These are phyloP conservation scores for Girardinus metallicus DNA, from an alignment of 2,797 vertebrate genomes.

Conservation along the genomic window DNA sequence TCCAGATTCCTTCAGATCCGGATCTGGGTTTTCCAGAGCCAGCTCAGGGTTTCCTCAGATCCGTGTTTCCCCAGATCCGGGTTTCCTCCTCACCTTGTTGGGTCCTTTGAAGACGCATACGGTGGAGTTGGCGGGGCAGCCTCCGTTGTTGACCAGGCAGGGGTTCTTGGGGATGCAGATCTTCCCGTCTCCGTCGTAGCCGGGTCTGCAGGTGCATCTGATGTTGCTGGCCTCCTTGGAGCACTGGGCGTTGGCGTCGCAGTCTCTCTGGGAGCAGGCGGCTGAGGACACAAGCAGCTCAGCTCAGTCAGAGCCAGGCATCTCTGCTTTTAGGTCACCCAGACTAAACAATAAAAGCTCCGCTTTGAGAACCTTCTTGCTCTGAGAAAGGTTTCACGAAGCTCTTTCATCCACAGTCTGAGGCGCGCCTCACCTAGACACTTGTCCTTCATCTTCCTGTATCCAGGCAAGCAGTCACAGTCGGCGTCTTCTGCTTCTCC, in stretches of 20 bases:
- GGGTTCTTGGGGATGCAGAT: constrained; percentile 87
- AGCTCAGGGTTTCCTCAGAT: no score
- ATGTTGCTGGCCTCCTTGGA: constrained; percentile 67
- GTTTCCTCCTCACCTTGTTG: constrained; percentile 82
- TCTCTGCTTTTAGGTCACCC: background rate
- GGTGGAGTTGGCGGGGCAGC: constrained; percentile 87
- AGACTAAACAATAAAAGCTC: background rate
- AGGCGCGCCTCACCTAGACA: constrained; percentile 71
- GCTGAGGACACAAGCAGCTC: constrained; percentile 42
- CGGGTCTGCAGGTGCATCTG: constrained; percentile 85
- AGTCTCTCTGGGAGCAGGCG: constrained; percentile 64
- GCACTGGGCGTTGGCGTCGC: constrained; percentile 82
- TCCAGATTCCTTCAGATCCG: no score
- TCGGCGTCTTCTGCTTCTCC: constrained; percentile 44
- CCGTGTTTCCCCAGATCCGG: background rate
- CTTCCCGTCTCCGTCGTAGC: constrained; percentile 86
- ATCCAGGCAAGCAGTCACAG: constrained; percentile 87
- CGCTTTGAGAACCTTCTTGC: background rate
- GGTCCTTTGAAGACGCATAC: constrained; percentile 81
- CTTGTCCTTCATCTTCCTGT: constrained; percentile 62
- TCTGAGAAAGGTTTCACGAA: background rate
- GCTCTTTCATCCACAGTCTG: background rate
- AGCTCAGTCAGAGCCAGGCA: background rate
- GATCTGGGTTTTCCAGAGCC: no score
- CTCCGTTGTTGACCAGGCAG: constrained; percentile 85